Evolutionary conservation across 2,797 vertebrate genomes (phyloP), one percentile per base, ranked within the genome.

Genomic region (Acrocephalus scirpaceus): DNA sequence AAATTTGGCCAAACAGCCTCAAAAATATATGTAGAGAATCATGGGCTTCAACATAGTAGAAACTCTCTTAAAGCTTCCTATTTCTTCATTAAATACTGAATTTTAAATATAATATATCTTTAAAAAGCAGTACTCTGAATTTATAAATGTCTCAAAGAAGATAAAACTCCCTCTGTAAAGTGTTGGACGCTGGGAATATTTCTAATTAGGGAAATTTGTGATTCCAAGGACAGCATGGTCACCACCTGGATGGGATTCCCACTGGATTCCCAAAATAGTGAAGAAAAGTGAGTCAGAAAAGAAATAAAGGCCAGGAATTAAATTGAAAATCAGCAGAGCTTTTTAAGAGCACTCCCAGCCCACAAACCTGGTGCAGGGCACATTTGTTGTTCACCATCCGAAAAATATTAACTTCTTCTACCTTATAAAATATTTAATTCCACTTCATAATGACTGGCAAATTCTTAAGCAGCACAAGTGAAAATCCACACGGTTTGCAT

Each of bases 401-500:
- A 62, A 88, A 95, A 82, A n/a, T 13, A 88, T 81, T 40, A 51
- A 66, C 47, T 81, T 67, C 48, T 60, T 42, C 14, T 90, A 26
- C 60, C 44, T 58, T 56, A 22, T 90, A 77, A 92, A 91, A 80
- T 25, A 67, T 58, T 85, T 57, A 44, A 91, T 87, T 90, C 47
- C 45, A 11, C 72, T 65, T 74, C 72, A 42, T 36, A 40, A 54
- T 6, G 66, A 21, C 51, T 53, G 29, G 26, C 56, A 32, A 83
- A 77, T 19, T 50, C 22, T 81, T 77, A 11, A 8, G 50, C 54
- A 74, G 71, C 44, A 75, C 53, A 75, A 92, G 74, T 54, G 83
- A 72, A 95, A 95, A 96, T 93, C 86, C 94, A 84, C 66, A 56
- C 27, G 32, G 94, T 90, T 97, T 86, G 65, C 34, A 36, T 96